phyloP scores from a whole-genome alignment of 2,797 vertebrate genomes.

The Alcedo atthis region DNA sequence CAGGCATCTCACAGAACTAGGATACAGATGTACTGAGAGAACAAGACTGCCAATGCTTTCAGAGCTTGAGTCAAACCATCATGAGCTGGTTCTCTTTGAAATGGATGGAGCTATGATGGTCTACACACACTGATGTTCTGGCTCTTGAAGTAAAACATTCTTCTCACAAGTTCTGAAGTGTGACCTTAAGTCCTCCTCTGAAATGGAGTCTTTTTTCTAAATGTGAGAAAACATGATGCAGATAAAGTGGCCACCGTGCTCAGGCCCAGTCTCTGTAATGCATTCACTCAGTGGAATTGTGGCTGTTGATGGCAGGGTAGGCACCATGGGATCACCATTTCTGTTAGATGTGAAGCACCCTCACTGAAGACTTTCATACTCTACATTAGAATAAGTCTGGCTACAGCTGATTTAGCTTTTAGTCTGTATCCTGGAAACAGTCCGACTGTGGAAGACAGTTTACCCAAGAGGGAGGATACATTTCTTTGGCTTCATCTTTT shows the following conservation, averaged over 20 bases:
- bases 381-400: neutral
- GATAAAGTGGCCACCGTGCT: neutral
- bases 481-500: neutral
- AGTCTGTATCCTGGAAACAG: neutral
- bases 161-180: neutral
- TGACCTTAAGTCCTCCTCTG: neutral
- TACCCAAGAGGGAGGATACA: neutral
- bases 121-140: neutral
- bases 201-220: neutral
- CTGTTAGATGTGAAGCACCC: neutral
- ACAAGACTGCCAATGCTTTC: neutral
- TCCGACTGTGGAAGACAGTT: neutral
- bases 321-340: neutral
- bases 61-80: neutral
- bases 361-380: neutral
- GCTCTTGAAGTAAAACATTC: neutral
- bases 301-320: rapidly evolving
- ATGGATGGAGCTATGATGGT: neutral
- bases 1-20: neutral
- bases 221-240: neutral
- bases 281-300: neutral
- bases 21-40: neutral
- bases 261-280: neutral
- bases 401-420: neutral
- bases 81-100: neutral